A percentile compares a stretch with the other conserved stretches of the same genome.
Conservation (phyloP, 1,140 invertebrate genomes). For the Drosophila varians region DNA sequence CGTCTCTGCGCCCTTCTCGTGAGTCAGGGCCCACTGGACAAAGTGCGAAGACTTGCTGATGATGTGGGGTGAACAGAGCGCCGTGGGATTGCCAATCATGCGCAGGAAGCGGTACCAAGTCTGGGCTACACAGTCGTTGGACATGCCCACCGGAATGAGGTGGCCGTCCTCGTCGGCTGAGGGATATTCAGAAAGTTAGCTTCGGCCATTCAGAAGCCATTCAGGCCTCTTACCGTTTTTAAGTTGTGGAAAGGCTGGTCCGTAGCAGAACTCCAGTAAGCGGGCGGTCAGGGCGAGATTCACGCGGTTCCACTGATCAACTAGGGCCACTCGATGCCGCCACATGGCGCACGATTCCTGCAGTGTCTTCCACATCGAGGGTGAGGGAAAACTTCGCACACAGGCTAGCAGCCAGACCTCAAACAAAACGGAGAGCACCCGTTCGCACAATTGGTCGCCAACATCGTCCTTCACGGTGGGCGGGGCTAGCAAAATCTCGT, state of each 20-base stretch:
- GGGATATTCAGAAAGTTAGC: constrained; percentile 40
- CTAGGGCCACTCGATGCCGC: constrained; percentile 95
- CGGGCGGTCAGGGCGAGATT: constrained; percentile 94
- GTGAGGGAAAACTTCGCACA: constrained; percentile 93
- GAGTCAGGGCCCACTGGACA: constrained; percentile 89
- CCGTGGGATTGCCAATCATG: constrained; percentile 96
- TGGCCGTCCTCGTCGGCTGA: constrained; percentile 93
- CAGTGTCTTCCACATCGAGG: constrained; percentile 97
- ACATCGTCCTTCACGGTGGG: constrained; percentile 97
- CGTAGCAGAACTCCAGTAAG: constrained; percentile 94
- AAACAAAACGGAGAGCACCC: constrained; percentile 96
- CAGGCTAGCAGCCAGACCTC: constrained; percentile 98
- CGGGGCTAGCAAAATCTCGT: constrained; percentile 95
- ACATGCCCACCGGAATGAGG: constrained; percentile 92
- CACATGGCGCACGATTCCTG: constrained; percentile 95
- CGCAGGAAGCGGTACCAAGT: constrained; percentile 97
- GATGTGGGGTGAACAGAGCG: constrained; percentile 93
- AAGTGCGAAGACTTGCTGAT: constrained; percentile 94
- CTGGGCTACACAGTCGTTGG: constrained; percentile 94
- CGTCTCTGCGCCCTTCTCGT: constrained; percentile 91
- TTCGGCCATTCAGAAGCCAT: neutral
- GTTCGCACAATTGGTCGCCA: constrained; percentile 96
- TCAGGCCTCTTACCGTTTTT: constrained; percentile 89
- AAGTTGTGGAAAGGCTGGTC: constrained; percentile 92
- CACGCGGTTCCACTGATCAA: constrained; percentile 97